Evolutionary conservation across 1,140 invertebrate species (phyloP), one percentile per base, ranked within the genome.

Genomic region (Lordiphosa mommai): DNA sequence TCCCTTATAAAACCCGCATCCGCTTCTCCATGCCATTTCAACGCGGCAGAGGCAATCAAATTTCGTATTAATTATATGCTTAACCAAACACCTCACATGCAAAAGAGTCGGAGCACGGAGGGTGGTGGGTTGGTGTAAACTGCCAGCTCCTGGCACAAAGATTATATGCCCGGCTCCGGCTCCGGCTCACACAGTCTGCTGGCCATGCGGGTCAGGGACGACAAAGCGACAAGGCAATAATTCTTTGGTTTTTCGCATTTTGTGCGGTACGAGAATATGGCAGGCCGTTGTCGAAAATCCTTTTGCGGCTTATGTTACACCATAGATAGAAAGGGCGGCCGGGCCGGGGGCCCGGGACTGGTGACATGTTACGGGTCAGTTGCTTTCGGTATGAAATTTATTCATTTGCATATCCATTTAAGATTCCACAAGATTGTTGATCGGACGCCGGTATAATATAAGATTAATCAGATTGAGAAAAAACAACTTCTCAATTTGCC

Each of bases 41-140:
- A 23, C 69, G 73, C 73, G 74, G 64, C 73, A 80, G 46, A 73
- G 74, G 76, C 76, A 80, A 80, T 80, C 76, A 80, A 80, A 80
- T 80, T 80, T 80, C 76, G 76, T 74, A 80, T 80, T 80, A 80
- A 80, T 80, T 80, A 80, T 80, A 71, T 80, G 76, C 76, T 82
- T 80, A 80, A 80, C 76, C 76, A 74, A 80, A 80, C 76, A 80
- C 74, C 74, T 14, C 44, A 34, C 38, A 46, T 29, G 44, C 23
- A 41, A 47, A 40, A 16, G 20, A 34, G 50, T 41, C 29, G 13
- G 6, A 50, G 6, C 13, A n/a, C n/a, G n/a, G n/a, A n/a, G 14
- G 46, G 20, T 50, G 34, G 27, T 6, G n/a, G n/a, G n/a, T n/a
- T 10, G n/a, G n/a, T n/a, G n/a, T n/a, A n/a, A n/a, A n/a, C n/a